Percentiles rank a stretch among this genome's conserved stretches.
These are phyloP conservation scores for Paragorgia papillata DNA, from an alignment of 92 coral and sea anemone species.

Conservation along the genomic window DNA sequence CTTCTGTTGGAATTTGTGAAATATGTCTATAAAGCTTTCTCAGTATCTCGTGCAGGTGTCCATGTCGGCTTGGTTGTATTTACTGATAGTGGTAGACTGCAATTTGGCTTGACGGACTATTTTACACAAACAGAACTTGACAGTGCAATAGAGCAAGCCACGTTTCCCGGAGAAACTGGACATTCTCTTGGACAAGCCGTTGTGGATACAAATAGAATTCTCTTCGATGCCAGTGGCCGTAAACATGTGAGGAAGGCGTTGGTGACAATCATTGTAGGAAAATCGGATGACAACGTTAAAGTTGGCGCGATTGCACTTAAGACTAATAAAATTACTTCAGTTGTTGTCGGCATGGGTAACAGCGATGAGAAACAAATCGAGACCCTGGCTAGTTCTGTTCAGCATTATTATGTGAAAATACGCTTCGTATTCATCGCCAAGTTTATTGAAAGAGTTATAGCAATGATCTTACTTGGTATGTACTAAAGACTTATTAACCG, in stretches of 20 bases:
- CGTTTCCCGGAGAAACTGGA: conserved; percentile 56
- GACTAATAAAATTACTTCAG: conserved; percentile 37
- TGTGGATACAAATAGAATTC: conserved; percentile 57
- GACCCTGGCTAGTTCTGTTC: conserved; percentile 56
- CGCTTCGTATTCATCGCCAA: neutral
- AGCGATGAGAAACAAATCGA: conserved; percentile 56
- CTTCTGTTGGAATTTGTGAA: conserved; percentile 66
- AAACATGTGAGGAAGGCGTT: conserved; percentile 61
- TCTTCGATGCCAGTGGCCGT: conserved; percentile 65
- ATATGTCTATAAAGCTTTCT: conserved; percentile 63
- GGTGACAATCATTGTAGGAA: conserved; percentile 59
- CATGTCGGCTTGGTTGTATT: conserved; percentile 76
- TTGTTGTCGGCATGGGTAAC: conserved; percentile 59
- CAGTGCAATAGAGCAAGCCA: conserved; percentile 61
- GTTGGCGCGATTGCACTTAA: conserved; percentile 48
- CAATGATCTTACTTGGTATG: neutral
- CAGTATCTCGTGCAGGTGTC: conserved; percentile 65
- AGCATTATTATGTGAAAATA: conserved; percentile 55
- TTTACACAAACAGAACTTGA: conserved; percentile 52
- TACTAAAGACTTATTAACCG: too few relatives aligned
- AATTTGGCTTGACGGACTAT: conserved; percentile 64
- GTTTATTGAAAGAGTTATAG: neutral
- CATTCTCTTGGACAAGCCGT: conserved; percentile 59
- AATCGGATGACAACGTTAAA: conserved; percentile 47
- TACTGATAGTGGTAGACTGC: conserved; percentile 55